Conservation (phyloP, 2,113 vertebrate species). For the Aegypius monachus region DNA sequence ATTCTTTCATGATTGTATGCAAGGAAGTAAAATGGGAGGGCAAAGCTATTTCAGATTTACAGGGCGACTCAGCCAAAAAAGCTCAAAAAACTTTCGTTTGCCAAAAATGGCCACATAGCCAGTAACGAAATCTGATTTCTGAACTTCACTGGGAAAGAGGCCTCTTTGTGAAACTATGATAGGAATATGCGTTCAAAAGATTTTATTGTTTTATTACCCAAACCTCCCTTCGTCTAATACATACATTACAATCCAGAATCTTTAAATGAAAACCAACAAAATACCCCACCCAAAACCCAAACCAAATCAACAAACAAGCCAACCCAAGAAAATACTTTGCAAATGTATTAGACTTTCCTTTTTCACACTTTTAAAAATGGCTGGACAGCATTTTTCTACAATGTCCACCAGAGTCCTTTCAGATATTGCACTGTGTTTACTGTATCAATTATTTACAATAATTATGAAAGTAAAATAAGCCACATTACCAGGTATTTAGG, state of each 20-base stretch:
- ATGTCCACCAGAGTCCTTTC: background rate
- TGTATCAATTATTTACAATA: background rate
- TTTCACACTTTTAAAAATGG: background rate
- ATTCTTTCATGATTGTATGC: background rate
- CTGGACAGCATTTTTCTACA: background rate
- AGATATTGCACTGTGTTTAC: background rate
- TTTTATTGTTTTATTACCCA: background rate
- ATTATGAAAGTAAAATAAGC: slow-evolving; percentile 22
- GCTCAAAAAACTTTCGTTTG: background rate
- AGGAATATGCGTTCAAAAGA: background rate
- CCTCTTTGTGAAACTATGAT: background rate
- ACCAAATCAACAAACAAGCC: background rate
- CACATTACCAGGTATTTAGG: background rate
- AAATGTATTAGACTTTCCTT: background rate
- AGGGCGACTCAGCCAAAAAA: background rate
- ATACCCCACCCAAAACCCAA: background rate
- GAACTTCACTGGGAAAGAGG: background rate
- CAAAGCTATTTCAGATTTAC: background rate
- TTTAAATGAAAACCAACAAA: background rate
- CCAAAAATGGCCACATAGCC: slow-evolving; percentile 14
- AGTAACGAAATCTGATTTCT: slow-evolving; percentile 20
- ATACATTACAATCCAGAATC: background rate
- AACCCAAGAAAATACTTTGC: background rate
- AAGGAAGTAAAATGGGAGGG: background rate
- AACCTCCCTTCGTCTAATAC: background rate